A percentile compares a stretch with the other conserved stretches of the same genome.
Evolutionary conservation across 2,113 vertebrate species (phyloP).

Genomic region (Sigmodon hispidus): DNA sequence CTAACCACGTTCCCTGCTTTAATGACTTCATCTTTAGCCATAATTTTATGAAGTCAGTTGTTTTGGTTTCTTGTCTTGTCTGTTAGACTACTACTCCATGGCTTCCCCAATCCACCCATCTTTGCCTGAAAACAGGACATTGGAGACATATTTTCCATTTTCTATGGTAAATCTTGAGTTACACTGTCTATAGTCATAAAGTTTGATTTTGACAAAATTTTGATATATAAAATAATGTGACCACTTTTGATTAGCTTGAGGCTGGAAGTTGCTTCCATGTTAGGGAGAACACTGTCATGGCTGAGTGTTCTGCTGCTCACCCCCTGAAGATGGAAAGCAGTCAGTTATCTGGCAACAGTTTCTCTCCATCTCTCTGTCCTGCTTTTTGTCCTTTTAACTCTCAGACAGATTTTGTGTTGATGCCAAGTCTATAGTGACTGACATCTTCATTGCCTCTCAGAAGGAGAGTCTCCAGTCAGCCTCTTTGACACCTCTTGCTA

Average conservation of each 20-base stretch:
- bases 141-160: constrained; percentile 41
- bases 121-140: not conserved
- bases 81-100: constrained; percentile 52
- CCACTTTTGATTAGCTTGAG: not conserved
- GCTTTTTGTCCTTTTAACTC: not conserved
- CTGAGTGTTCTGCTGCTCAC: not conserved
- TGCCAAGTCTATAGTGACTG: not conserved
- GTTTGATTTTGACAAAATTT: not conserved
- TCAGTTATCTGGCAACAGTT: not conserved
- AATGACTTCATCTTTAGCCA: constrained; percentile 53
- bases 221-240: not conserved
- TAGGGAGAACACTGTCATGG: no score
- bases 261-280: no score
- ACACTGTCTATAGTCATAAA: not conserved
- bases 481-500: not conserved
- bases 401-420: not conserved
- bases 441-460: not conserved
- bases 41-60: constrained; percentile 52
- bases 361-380: not conserved
- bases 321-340: no score
- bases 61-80: constrained; percentile 58
- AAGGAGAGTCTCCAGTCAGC: not conserved
- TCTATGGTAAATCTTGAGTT: not conserved
- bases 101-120: constrained; percentile 43
- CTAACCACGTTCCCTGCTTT: constrained; percentile 47